Evolutionary conservation across 2,797 vertebrate genomes (phyloP).

Genomic region (Intellagama lesueurii): DNA sequence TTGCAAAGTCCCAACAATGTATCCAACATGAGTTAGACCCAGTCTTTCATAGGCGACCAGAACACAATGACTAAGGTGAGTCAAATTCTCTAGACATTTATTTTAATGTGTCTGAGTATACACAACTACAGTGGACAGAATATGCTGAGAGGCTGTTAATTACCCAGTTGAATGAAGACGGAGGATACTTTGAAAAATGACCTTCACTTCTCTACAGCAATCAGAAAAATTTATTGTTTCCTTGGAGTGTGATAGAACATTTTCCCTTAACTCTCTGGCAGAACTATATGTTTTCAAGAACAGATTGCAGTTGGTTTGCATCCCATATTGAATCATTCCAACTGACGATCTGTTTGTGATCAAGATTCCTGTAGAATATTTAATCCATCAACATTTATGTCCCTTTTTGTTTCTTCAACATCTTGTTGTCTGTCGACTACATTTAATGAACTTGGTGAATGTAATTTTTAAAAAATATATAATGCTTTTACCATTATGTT

Average conservation of each 20-base stretch:
- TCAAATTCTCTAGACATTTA: not conserved
- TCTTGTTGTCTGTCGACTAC: not conserved
- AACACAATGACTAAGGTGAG: not conserved
- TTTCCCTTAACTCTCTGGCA: not conserved
- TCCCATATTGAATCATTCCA: not conserved
- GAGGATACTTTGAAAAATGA: not conserved
- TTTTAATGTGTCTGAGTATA: not conserved
- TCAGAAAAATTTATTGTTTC: not conserved
- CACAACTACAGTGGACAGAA: too few species aligned
- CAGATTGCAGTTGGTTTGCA: not conserved
- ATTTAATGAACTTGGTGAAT: not conserved
- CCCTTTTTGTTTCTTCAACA: not conserved
- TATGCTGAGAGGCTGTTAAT: not conserved
- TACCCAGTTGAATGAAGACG: not conserved
- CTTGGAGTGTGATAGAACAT: not conserved
- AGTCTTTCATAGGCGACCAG: not conserved
- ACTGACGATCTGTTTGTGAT: not conserved
- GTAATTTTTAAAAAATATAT: not conserved
- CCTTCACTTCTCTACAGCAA: conserved; percentile 20
- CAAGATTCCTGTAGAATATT: not conserved
- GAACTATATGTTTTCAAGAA: not conserved
- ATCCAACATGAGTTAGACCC: not conserved
- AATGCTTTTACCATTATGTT: not conserved
- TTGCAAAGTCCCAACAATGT: not conserved
- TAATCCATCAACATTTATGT: not conserved